phyloP scores from a whole-genome alignment of 2,888 invertebrate genomes.

The Drosophila lacicola region DNA sequence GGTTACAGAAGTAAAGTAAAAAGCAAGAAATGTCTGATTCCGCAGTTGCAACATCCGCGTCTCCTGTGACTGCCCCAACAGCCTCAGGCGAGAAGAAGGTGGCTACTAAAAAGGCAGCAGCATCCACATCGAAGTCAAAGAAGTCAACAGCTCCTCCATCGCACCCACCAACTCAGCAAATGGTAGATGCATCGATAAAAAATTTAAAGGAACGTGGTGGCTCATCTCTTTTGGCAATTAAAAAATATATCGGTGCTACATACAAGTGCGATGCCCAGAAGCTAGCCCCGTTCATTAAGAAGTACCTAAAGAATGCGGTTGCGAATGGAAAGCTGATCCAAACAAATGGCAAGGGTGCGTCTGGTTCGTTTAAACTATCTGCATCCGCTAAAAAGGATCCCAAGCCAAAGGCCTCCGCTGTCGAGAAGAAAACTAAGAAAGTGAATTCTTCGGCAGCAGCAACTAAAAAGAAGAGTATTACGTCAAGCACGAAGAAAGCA shows the following conservation, averaged over 20 bases:
- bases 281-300: conserved; percentile 87
- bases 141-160: conserved; percentile 26
- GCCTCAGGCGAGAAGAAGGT: conserved; percentile 39
- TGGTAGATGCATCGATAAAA: conserved; percentile 54
- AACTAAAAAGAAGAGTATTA: conserved; percentile 21
- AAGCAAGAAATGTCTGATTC: too few relatives aligned
- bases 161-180: conserved; percentile 56
- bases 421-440: conserved; percentile 45
- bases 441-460: conserved; percentile 10
- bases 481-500: conserved; percentile 23
- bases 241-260: conserved; percentile 57
- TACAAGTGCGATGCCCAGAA: conserved; percentile 58
- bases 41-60: too few relatives aligned
- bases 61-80: conserved; percentile 18
- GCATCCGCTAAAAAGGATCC: conserved; percentile 53
- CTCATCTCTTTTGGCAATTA: conserved; percentile 58
- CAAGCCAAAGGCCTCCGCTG: conserved; percentile 36
- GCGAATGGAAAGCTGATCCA: conserved; percentile 85
- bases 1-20: too few relatives aligned
- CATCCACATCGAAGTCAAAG: conserved; percentile 32
- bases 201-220: conserved; percentile 59
- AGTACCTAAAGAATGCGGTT: conserved; percentile 87
- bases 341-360: conserved; percentile 65
- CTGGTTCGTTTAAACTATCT: conserved; percentile 62
- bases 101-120: conserved; percentile 33